Conservation (phyloP, 1,140 invertebrate genomes). For the Agrilus planipennis region DNA sequence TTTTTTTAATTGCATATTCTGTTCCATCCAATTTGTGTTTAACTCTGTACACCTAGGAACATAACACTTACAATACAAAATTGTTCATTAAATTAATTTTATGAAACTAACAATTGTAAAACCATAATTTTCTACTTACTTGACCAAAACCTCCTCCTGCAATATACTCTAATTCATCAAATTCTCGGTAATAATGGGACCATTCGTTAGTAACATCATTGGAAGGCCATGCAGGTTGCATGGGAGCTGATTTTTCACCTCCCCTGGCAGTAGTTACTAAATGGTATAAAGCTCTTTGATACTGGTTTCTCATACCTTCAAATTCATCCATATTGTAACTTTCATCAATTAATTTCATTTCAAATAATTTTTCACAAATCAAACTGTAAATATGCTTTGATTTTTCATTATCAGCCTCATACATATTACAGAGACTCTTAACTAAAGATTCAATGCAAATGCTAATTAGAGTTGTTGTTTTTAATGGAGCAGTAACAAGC, state of each 20-base stretch:
- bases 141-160: slow-evolving; percentile 64
- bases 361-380: slow-evolving; percentile 49
- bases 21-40: slow-evolving; percentile 59
- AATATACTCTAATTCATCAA: slow-evolving; percentile 59
- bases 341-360: slow-evolving; percentile 53
- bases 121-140: slow-evolving; percentile 39
- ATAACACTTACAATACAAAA: not conserved
- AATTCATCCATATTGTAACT: slow-evolving; percentile 53
- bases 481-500: slow-evolving; percentile 6
- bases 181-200: slow-evolving; percentile 62
- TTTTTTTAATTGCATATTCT: slow-evolving; percentile 74
- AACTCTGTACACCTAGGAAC: slow-evolving; percentile 41
- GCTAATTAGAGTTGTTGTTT: slow-evolving; percentile 39
- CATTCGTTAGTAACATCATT: slow-evolving; percentile 35
- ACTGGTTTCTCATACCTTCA: slow-evolving; percentile 49
- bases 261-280: slow-evolving; percentile 43
- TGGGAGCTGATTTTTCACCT: slow-evolving; percentile 35
- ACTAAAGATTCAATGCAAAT: slow-evolving; percentile 51
- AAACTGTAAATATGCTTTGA: slow-evolving; percentile 46
- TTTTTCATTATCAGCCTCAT: slow-evolving; percentile 43
- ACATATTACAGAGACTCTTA: slow-evolving; percentile 45
- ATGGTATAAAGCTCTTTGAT: slow-evolving; percentile 47
- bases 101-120: too few relatives aligned
- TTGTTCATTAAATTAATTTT: not conserved
- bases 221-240: slow-evolving; percentile 36